A percentile compares a stretch with the other conserved stretches of the same genome.
These are phyloP conservation scores for Psephotus haematonotus DNA, from an alignment of 2,113 vertebrate species.

Conservation along the genomic window DNA sequence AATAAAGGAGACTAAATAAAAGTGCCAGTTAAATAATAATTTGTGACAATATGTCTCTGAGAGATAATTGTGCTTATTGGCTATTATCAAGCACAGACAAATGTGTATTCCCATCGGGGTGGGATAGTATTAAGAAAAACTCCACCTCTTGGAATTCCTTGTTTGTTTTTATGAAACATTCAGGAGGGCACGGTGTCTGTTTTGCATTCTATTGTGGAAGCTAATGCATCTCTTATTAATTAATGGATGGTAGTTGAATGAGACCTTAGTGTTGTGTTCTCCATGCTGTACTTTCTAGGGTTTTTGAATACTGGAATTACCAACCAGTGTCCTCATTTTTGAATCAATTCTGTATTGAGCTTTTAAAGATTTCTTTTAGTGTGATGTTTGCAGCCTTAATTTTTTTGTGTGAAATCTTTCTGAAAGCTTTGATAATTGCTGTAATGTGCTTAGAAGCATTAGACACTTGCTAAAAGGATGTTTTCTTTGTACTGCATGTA, in stretches of 20 bases:
- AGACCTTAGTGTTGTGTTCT: neutral
- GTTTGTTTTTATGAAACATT: constrained; percentile 19
- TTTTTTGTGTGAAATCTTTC: neutral
- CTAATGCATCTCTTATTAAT: neutral
- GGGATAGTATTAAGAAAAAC: constrained; percentile 28
- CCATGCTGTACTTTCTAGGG: neutral
- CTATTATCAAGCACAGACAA: constrained; percentile 6
- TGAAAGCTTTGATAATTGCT: neutral
- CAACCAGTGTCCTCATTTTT: neutral
- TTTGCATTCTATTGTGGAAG: neutral
- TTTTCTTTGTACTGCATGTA: neutral
- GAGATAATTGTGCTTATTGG: constrained; percentile 18
- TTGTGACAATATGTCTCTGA: constrained; percentile 1
- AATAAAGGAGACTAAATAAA: neutral
- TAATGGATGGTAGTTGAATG: neutral
- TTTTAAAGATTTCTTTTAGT: neutral
- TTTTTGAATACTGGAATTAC: neutral
- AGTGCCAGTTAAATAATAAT: neutral
- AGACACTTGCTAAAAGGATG: neutral
- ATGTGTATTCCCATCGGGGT: neutral
- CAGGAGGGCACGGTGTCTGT: neutral
- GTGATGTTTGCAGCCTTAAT: neutral
- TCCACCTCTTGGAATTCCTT: constrained; percentile 36
- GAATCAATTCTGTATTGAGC: neutral
- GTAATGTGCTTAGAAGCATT: neutral